Conservation (phyloP, 2,888 invertebrate species). For the Nasonia oneida region DNA sequence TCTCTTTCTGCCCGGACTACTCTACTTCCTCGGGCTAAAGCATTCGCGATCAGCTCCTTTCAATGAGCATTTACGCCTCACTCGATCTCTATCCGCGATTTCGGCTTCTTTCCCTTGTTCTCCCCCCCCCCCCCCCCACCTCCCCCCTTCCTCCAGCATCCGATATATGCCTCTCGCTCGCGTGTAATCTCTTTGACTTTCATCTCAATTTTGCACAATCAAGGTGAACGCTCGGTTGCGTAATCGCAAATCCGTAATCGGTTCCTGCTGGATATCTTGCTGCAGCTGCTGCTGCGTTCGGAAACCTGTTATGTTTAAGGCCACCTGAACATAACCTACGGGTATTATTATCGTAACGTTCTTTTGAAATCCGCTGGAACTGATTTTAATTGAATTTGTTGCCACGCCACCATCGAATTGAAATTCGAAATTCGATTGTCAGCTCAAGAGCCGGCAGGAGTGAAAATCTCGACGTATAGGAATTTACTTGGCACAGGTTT, state of each 20-base stretch:
- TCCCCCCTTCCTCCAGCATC: neutral
- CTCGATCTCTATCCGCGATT: neutral
- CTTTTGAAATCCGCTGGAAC: too few relatives aligned
- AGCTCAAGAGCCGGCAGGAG: too few relatives aligned
- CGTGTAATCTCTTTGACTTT: neutral
- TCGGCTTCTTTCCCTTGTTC: neutral
- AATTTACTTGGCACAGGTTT: too few relatives aligned
- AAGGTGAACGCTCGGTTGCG: neutral
- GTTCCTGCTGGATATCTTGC: neutral
- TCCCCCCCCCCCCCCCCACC: neutral
- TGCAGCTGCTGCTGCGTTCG: too few relatives aligned
- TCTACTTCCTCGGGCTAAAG: neutral
- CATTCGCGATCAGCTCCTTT: neutral
- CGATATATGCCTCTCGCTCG: neutral
- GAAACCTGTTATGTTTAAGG: too few relatives aligned
- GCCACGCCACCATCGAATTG: too few relatives aligned
- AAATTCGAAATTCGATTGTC: too few relatives aligned
- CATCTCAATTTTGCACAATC: neutral
- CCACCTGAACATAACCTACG: too few relatives aligned
- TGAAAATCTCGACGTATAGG: too few relatives aligned
- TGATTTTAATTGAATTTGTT: too few relatives aligned
- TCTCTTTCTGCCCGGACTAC: neutral
- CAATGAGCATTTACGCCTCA: constrained; percentile 1
- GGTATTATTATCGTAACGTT: too few relatives aligned
- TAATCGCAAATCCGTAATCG: neutral